phyloP scores from a whole-genome alignment of 1,140 invertebrate genomes.

The Arctopsyche grandis region DNA sequence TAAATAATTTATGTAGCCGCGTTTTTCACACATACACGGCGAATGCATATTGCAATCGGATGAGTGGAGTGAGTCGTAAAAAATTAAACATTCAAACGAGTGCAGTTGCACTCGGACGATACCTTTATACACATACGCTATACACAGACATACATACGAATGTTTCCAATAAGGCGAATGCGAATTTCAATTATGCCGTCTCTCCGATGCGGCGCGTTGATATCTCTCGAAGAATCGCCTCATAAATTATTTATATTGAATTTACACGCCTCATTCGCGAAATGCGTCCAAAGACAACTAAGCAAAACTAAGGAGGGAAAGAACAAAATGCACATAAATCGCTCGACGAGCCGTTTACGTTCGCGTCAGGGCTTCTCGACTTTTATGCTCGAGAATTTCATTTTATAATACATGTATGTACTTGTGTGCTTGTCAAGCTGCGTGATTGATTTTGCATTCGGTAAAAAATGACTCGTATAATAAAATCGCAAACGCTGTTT shows the following conservation, averaged over 20 bases:
- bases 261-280: constrained; percentile 24
- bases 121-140: too few species aligned
- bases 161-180: constrained; percentile 11
- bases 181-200: constrained; percentile 27
- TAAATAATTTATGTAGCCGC: constrained; percentile 26
- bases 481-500: too few species aligned
- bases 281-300: constrained; percentile 7
- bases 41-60: too few species aligned
- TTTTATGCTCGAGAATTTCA: neutral
- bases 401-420: too few species aligned
- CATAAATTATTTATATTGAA: constrained; percentile 28
- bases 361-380: neutral
- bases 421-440: too few species aligned
- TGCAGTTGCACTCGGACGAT: constrained; percentile 3
- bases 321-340: constrained; percentile 22
- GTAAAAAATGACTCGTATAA: too few species aligned
- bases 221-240: constrained; percentile 34
- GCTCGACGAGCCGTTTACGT: neutral
- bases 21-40: neutral
- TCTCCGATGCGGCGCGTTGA: neutral
- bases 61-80: constrained; percentile 12
- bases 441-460: too few species aligned
- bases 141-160: too few species aligned
- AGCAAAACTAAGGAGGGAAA: constrained; percentile 9
- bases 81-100: constrained; percentile 27